Evolutionary conservation across 1,140 invertebrate species (phyloP), one percentile per base, ranked within the genome.

Genomic region (Aphis gossypii): DNA sequence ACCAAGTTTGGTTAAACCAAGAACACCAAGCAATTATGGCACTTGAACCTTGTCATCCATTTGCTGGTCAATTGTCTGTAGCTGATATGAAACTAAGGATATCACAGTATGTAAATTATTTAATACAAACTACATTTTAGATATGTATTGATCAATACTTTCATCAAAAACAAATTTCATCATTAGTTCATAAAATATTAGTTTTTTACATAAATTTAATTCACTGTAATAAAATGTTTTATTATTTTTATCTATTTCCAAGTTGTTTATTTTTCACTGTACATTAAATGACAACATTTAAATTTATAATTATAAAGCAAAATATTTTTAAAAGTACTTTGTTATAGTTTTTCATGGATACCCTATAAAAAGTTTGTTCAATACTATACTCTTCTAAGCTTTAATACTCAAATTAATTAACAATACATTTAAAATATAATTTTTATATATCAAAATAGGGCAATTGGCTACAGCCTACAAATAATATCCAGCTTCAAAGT

Each of bases 61-160:
- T 98, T 96, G 97, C 97, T 94, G 98, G 98, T 41, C 98, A 99
- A 95, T 95, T 99, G 2, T 99, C 98, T 60, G 97, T 99, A 11
- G 97, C 97, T 88, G 99, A 99, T 96, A 98, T 99, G 97, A 99
- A 98, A 95, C 95, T 99, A 7, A 97, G 98, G 94, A 96, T 99
- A 88, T 97, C 98, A 25, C 98, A 99, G 98, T 99, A 90, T 8
- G 89, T 90, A 96, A n/a, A 97, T 97, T 93, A 21, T n/a, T 82
- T 25, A 51, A 25, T 90, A 54, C 2, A 21, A 56, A 89, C 7
- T 30, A 83, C 88, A 86, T 86, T 30, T 56, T 41, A 38, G 11
- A 54, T 84, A 38, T 41, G 14, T 44, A 41, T 68, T n/a, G 30
- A 68, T 68, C 18, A 2, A n/a, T 68, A n/a, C 0, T 68, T 68